phyloP scores from a whole-genome alignment of 2,888 invertebrate genomes.

The Drosophila lutescens region DNA sequence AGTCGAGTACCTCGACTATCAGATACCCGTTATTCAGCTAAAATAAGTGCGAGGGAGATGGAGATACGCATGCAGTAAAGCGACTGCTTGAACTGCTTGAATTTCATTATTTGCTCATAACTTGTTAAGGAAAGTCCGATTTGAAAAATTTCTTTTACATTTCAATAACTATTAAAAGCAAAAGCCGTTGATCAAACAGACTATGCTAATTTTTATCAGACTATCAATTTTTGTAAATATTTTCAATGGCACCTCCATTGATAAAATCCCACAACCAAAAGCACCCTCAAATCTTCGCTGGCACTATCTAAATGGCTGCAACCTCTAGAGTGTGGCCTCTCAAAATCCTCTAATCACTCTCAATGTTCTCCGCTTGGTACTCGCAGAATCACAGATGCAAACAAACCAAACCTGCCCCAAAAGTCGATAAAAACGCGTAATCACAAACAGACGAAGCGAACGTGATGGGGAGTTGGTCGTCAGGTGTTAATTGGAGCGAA shows the following conservation, averaged over 20 bases:
- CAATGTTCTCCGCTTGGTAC: conserved; percentile 23
- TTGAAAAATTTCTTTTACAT: too few relatives aligned
- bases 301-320: conserved; percentile 20
- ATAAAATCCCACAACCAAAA: too few relatives aligned
- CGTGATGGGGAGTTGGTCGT: conserved; percentile 24
- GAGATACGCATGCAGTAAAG: too few relatives aligned
- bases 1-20: too few relatives aligned
- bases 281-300: conserved; percentile 30
- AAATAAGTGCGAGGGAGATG: too few relatives aligned
- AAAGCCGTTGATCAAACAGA: too few relatives aligned
- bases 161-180: too few relatives aligned
- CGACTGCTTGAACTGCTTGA: too few relatives aligned
- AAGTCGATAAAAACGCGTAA: conserved; percentile 6
- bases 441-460: conserved; percentile 5
- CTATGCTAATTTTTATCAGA: too few relatives aligned
- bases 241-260: conserved; percentile 2
- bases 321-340: conserved; percentile 21
- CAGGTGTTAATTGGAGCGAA: conserved; percentile 41
- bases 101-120: too few relatives aligned
- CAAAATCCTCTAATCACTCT: conserved; percentile 17
- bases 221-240: not conserved
- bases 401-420: conserved; percentile 17
- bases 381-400: conserved; percentile 6
- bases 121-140: too few relatives aligned
- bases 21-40: too few relatives aligned